Evolutionary conservation across 2,797 vertebrate species (phyloP), one percentile per base, ranked within the genome.

Genomic region (Bryconaethiops microstoma): DNA sequence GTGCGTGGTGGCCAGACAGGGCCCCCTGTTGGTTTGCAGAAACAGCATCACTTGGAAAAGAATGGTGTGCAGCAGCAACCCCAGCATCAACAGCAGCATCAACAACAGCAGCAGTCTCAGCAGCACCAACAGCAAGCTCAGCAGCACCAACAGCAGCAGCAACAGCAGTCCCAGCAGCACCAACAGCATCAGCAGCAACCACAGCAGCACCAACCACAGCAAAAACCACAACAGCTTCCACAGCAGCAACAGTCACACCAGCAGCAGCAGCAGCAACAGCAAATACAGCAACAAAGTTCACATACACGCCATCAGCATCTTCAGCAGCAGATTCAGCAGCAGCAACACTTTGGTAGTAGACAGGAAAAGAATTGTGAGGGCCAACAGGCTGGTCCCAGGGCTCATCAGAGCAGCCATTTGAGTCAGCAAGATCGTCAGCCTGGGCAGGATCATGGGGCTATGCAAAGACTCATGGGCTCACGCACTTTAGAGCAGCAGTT

Each of bases 401-500:
- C 83, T 80, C 97, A 96, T 83, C 98, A 97, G 74, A 88, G 87
- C 82, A 95, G 88, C 90, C 97, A 96, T 83, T 92, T 98, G 87
- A 92, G 48, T 86, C 94, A 92, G 85, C 94, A 93, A 81, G 97
- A 97, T 54, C 95, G 95, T 59, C 90, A 93, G 91, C 76, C 95
- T 76, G 96, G 95, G 82, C 97, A 81, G 93, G 96, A 91, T 93
- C 97, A 97, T 82, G 94, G 86, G 75, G 92, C 96, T 86, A 96
- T 99, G 94, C 97, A 99, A 92, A 95, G 97, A 85, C 95, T 99
- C 83, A 95, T 99, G 95, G 96, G 93, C 63, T 95, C 97, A 0
- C 92, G 97, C 85, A 94, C 92, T 80, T 90, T 98, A 81, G 98
- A 99, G 85, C 97, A 97, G 89, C 97, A 98, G 86, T 95, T 99